Base-by-base conservation (phyloP, 2,888 invertebrate genomes). In the Eupithecia pulchellata region DNA sequence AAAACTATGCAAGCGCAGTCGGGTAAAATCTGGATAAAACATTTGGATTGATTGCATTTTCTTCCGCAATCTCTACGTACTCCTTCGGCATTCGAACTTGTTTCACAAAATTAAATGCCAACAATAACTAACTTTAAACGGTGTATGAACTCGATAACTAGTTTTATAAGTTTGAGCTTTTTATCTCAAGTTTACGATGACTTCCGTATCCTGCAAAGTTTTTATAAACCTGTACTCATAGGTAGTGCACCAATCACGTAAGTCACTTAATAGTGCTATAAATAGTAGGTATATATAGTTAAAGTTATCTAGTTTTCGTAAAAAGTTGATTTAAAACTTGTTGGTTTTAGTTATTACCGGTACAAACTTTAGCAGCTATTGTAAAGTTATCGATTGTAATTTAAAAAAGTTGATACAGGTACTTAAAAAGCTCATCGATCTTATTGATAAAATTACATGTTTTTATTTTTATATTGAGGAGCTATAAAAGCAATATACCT, bases 161-260 rank as follows among this genome's bases (percentile, higher is more conserved):
- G 52, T 57, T 57, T 57, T 17, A 29, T 2, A 29, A 29, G 14
- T 17, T 17, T 17, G 17, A 57, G 57, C 57, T 27, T 57, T 57
- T 57, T 29, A 57, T 29, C n/a, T n/a, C 6, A 14, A 17, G 1
- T 17, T 57, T 17, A 57, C 17, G 57, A 57, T 29, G 6, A 57
- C 57, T 57, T 57, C 57, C 57, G 57, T 29, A 57, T 57, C 57
- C 57, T 57, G 29, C 57, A 0, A 5, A 57, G 25, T 57, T 57
- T 29, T 57, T 57, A 14, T 6, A 57, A 57, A 27, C 20, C 11
- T 20, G 47, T 20, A 47, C 9, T 52, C 52, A 25, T 25, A 13
- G 20, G 20, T 20, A 3, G 47, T n/a, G 1, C 20, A 47, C 47
- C 47, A 47, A 47, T 47, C 47, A 47, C 47, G 20, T 47, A 20